phyloP scores from a whole-genome alignment of 2,113 vertebrate species.

The Pardalotus punctatus region DNA sequence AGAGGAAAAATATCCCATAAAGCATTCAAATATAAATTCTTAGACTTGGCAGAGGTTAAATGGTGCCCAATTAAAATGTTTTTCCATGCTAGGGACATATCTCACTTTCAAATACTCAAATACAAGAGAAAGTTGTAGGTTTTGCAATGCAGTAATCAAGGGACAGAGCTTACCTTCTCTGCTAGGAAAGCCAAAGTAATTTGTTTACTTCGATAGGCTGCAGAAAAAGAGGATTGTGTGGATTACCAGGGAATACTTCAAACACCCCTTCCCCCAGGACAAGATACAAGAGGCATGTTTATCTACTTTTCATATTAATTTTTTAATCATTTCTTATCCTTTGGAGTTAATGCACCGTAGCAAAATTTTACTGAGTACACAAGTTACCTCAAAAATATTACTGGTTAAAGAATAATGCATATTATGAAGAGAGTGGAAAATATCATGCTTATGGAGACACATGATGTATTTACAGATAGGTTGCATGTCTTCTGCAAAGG shows the following conservation, averaged over 20 bases:
- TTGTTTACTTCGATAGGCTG: background rate
- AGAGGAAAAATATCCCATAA: background rate
- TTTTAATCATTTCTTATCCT: background rate
- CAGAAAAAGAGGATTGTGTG: background rate
- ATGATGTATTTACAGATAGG: background rate
- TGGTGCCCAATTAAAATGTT: background rate
- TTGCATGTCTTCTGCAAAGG: background rate
- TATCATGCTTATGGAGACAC: background rate
- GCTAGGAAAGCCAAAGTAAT: background rate
- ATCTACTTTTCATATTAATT: background rate
- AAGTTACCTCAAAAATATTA: background rate
- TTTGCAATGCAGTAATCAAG: background rate
- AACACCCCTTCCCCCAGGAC: background rate
- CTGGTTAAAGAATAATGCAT: background rate
- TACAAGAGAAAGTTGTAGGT: background rate
- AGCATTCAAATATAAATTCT: background rate
- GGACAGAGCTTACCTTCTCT: background rate
- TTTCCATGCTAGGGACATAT: background rate
- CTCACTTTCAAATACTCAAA: background rate
- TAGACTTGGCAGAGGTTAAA: background rate
- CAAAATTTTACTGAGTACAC: background rate
- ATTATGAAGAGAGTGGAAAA: background rate
- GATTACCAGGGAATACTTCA: background rate
- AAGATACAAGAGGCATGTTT: background rate
- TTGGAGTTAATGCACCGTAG: background rate